Evolutionary conservation across 2,888 invertebrate genomes (phyloP), one percentile per base, ranked within the genome.

Genomic region (Papilio protenor): DNA sequence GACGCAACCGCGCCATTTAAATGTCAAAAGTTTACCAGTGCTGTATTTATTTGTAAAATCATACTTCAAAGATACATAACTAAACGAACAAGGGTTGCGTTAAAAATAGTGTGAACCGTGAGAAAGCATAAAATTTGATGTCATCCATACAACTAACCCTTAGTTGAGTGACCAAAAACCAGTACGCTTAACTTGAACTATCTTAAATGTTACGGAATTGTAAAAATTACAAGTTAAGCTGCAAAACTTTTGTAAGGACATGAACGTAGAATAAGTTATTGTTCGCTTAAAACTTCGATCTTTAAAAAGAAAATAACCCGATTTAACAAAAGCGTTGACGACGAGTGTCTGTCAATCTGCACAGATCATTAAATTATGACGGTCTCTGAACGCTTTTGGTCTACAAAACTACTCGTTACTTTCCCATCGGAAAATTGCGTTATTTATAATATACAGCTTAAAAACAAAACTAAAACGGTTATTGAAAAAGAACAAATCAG

Each of bases 351-450:
- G 84, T 81, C 75, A 77, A 78, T 81, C 87, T 91, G 91, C 91
- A 89, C 91, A 91, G 87, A 90, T 85, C 84, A 84, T 88, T 90
- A 90, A 89, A 88, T 84, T 87, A 86, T 74, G 49, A 59, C 40
- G 45, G 55, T 45, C n/a, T 33, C 23, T 73, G 55, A 59, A 66
- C 33, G 18, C 27, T 69, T 21, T 16, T 59, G 73, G 40, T 40
- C 55, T 21, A 16, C 5, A 5, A 14, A 52, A 40, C 16, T 18
- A 27, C 72, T 55, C 21, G 69, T 70, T 74, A 33, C 77, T 69
- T 77, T 77, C 69, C 49, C 77, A 77, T 70, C 69, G 61, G 57
- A 55, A 74, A 70, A 70, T 71, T 76, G 16, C 40, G 45, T 14
- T 40, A 57, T 57, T 55, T 16, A 16, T 12, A 33, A 57, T 45